Percentiles rank a stretch among this genome's conserved stretches.
phyloP scores from a whole-genome alignment of 30 jellyfish, hydroid and myxozoan species.

The Turritopsis rubra region DNA sequence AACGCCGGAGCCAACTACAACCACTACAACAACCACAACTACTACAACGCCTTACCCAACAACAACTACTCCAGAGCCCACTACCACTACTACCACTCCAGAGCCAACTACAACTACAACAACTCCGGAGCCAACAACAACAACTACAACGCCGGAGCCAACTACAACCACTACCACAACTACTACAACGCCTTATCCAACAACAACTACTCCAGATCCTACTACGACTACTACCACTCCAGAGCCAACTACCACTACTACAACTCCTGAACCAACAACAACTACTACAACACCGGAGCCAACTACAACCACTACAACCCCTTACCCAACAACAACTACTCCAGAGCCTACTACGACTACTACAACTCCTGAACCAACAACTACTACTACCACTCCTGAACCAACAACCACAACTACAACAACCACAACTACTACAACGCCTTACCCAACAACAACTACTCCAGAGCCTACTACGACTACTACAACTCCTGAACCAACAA shows the following conservation, averaged over 20 bases:
- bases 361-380: background rate
- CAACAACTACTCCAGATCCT: constrained; percentile 5
- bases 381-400: background rate
- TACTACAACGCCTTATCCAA: background rate
- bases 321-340: background rate
- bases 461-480: constrained; percentile 2
- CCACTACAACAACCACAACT: background rate
- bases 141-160: background rate
- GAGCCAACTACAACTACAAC: background rate
- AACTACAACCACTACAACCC: background rate
- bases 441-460: background rate
- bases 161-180: constrained; percentile 9
- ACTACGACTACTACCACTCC: constrained; percentile 5
- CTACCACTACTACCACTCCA: background rate
- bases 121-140: background rate
- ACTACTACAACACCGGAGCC: background rate
- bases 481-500: background rate
- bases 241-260: background rate
- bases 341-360: background rate
- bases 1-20: background rate
- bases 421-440: background rate
- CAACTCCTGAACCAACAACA: background rate
- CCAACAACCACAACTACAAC: background rate
- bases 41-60: background rate
- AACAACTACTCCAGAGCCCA: background rate